phyloP scores from a whole-genome alignment of 2,113 vertebrate genomes.

The Macquaria australasica region DNA sequence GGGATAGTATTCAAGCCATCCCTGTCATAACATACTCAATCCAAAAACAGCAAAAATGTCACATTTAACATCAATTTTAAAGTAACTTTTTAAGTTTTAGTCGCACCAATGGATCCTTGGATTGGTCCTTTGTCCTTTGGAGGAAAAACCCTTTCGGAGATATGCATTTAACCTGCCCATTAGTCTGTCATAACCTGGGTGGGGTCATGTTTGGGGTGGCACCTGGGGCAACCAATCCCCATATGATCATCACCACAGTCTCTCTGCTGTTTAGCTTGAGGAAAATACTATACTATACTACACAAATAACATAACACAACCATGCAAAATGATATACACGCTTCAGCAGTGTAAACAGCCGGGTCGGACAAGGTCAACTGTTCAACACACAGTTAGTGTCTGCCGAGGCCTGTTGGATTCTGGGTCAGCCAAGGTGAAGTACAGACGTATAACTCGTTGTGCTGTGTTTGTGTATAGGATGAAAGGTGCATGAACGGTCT shows the following conservation, averaged over 20 bases:
- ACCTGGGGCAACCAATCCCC: not conserved
- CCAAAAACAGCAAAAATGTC: not conserved
- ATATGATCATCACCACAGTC: not conserved
- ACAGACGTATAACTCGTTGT: not conserved
- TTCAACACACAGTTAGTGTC: conserved; percentile 15
- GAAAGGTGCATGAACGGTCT: conserved; percentile 36
- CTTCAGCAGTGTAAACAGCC: conserved; percentile 33
- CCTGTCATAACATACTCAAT: not conserved
- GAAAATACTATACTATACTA: not conserved
- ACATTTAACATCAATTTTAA: not conserved
- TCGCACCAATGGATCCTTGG: not conserved
- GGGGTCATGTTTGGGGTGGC: not conserved
- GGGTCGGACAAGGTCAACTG: conserved; percentile 42
- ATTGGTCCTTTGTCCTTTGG: not conserved
- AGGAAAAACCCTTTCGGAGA: not conserved
- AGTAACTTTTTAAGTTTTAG: too few species aligned
- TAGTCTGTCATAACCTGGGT: not conserved
- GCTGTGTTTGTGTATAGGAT: conserved; percentile 33
- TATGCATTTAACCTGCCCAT: not conserved
- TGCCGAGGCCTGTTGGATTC: conserved; percentile 31
- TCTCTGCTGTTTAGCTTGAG: not conserved
- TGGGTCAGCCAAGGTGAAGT: conserved; percentile 32
- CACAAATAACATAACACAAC: not conserved
- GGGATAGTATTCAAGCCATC: not conserved
- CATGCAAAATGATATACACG: not conserved